These are phyloP conservation scores for Yponomeuta malinellus DNA, from an alignment of 2,888 invertebrate species.

Conservation along the genomic window DNA sequence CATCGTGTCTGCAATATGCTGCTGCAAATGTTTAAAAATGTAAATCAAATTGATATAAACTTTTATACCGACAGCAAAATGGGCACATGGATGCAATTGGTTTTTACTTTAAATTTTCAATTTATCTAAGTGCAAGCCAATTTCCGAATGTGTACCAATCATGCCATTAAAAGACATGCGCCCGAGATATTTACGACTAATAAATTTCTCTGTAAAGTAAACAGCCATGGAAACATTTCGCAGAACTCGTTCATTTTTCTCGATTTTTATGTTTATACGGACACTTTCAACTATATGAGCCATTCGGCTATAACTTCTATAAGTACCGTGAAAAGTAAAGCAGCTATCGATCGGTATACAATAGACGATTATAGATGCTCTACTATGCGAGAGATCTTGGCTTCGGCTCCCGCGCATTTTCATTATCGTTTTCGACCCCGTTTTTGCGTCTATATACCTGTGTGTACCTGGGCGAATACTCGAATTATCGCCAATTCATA, in stretches of 20 bases:
- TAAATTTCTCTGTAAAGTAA: slow-evolving; percentile 56
- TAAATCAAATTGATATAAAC: neutral
- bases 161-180: slow-evolving; percentile 52
- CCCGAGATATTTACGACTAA: slow-evolving; percentile 54
- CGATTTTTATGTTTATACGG: slow-evolving; percentile 47
- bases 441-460: neutral
- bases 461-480: too few relatives aligned
- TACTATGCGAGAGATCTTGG: neutral
- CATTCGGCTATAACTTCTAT: slow-evolving; percentile 52
- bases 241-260: slow-evolving; percentile 41
- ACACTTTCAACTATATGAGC: slow-evolving; percentile 44
- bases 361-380: neutral
- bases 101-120: slow-evolving; percentile 24
- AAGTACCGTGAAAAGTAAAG: slow-evolving; percentile 24
- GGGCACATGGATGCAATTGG: neutral
- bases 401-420: neutral
- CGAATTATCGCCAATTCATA: too few relatives aligned
- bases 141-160: slow-evolving; percentile 49
- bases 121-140: slow-evolving; percentile 35
- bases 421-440: neutral
- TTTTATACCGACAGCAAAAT: neutral
- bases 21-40: neutral
- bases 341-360: neutral
- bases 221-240: slow-evolving; percentile 53
- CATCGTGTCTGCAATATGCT: too few relatives aligned